Percentiles rank a stretch among this genome's conserved stretches.
Evolutionary conservation across 35 echinoderm and acorn worm species (phyloP).

Genomic region (Apostichopus japonicus): DNA sequence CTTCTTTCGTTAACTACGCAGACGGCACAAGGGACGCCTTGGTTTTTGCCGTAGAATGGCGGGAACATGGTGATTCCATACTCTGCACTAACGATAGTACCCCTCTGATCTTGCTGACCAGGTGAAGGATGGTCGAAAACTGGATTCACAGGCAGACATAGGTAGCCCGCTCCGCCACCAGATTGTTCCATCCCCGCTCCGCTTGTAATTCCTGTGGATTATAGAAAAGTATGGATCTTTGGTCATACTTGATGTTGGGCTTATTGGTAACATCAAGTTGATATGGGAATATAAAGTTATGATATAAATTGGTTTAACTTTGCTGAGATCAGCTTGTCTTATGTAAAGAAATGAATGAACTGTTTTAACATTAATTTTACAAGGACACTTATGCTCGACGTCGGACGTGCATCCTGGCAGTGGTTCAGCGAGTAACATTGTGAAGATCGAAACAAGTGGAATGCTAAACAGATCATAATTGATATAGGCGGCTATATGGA

Average conservation of each 20-base stretch:
- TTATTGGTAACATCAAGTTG: neutral
- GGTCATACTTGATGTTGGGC: neutral
- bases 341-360: too few species aligned
- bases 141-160: conserved; percentile 18
- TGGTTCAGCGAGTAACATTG: too few species aligned
- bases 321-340: too few species aligned
- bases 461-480: neutral
- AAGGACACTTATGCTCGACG: too few species aligned
- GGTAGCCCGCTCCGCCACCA: conserved; percentile 19
- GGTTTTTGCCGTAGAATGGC: neutral
- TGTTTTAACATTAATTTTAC: too few species aligned
- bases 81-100: neutral
- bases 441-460: neutral
- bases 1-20: neutral
- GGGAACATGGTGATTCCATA: conserved; percentile 10
- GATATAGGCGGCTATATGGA: neutral
- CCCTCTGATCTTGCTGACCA: neutral
- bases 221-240: neutral
- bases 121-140: neutral
- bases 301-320: too few species aligned
- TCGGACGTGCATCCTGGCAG: too few species aligned
- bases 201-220: conserved; percentile 2
- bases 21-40: conserved; percentile 29
- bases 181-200: neutral
- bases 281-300: neutral